Evolutionary conservation across 2,888 invertebrate species (phyloP).

Genomic region (Steinernema carpocapsae): DNA sequence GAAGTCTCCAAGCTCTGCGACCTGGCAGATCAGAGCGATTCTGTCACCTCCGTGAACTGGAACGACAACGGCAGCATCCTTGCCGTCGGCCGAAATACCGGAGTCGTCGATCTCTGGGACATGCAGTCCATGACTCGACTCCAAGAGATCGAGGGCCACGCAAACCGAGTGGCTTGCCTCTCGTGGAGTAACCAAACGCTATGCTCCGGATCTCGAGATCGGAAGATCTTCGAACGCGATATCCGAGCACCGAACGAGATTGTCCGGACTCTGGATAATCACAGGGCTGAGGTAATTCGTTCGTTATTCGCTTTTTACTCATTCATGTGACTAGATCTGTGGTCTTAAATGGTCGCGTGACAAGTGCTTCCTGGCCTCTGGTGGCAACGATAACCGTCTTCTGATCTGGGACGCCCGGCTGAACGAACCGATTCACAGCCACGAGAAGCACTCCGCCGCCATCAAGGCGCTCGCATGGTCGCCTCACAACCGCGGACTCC

Average conservation of each 20-base stretch:
- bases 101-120: slow-evolving; percentile 86
- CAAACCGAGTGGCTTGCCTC: slow-evolving; percentile 65
- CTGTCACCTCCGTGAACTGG: slow-evolving; percentile 96
- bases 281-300: slow-evolving; percentile 76
- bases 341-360: slow-evolving; percentile 98
- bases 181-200: slow-evolving; percentile 69
- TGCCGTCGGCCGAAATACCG: slow-evolving; percentile 84
- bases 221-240: slow-evolving; percentile 89
- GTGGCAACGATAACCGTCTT: slow-evolving; percentile 95
- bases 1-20: slow-evolving; percentile 94
- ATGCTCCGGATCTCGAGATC: slow-evolving; percentile 86
- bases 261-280: slow-evolving; percentile 82
- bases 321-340: slow-evolving; percentile 74
- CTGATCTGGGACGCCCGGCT: slow-evolving; percentile 89
- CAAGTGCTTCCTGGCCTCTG: slow-evolving; percentile 93
- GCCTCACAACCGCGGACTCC: slow-evolving; percentile 93
- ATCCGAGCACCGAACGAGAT: slow-evolving; percentile 79
- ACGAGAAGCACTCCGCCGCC: slow-evolving; percentile 93
- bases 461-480: slow-evolving; percentile 98
- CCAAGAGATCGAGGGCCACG: slow-evolving; percentile 58
- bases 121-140: slow-evolving; percentile 90
- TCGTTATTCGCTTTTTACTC: too few species aligned
- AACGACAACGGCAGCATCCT: slow-evolving; percentile 94
- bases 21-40: slow-evolving; percentile 81
- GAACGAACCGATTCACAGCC: slow-evolving; percentile 79